A percentile compares a stretch with the other conserved stretches of the same genome.
These are phyloP conservation scores for Dynastes maya DNA, from an alignment of 2,888 invertebrate genomes.

Conservation along the genomic window DNA sequence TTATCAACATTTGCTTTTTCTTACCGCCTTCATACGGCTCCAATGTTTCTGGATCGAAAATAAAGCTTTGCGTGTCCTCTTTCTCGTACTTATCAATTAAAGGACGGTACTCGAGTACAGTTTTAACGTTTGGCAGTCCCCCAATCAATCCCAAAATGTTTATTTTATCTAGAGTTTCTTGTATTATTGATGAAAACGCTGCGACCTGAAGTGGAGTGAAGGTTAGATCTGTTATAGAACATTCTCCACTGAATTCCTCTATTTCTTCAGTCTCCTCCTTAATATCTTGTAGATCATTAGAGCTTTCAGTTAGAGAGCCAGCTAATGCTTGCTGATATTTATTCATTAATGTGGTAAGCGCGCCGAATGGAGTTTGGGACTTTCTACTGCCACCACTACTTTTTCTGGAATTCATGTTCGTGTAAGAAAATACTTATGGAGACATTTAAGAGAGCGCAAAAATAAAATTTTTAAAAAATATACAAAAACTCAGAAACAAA, in stretches of 20 bases:
- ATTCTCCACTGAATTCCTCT: not conserved
- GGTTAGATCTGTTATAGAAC: not conserved
- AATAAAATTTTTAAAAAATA: no score
- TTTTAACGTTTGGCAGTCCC: conserved; percentile 51
- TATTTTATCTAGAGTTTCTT: conserved; percentile 60
- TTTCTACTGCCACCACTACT: no score
- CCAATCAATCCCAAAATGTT: conserved; percentile 59
- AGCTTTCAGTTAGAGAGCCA: not conserved
- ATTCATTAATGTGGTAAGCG: not conserved
- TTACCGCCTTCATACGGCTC: conserved; percentile 52
- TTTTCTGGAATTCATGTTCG: no score
- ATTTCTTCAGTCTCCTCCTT: not conserved
- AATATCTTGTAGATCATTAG: not conserved
- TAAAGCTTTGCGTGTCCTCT: conserved; percentile 38
- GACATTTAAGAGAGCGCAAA: no score
- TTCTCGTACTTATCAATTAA: conserved; percentile 50
- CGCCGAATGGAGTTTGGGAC: not conserved
- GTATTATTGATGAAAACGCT: conserved; percentile 56
- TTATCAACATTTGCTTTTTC: conserved; percentile 53
- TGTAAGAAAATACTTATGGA: no score
- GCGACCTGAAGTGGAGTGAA: conserved; percentile 43
- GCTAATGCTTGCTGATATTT: conserved; percentile 2
- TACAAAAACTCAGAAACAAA: no score
- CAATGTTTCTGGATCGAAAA: conserved; percentile 56
- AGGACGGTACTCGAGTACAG: conserved; percentile 51